A percentile compares a stretch with the other conserved stretches of the same genome.
Evolutionary conservation across 2,113 vertebrate species (phyloP).

Genomic region (Puffinus mauretanicus): DNA sequence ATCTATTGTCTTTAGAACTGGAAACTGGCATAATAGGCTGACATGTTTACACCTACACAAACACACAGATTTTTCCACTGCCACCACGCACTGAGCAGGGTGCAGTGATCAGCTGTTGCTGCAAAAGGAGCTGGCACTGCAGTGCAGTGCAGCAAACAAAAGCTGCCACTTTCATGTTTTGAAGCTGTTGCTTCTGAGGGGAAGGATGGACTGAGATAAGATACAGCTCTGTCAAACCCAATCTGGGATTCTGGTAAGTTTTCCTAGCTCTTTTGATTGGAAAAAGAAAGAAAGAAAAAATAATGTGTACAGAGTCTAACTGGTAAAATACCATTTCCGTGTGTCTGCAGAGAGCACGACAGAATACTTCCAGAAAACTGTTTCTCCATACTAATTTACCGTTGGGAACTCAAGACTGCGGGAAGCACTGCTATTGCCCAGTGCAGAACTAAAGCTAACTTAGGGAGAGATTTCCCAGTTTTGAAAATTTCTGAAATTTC

Average conservation of each 20-base stretch:
- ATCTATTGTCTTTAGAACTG: neutral
- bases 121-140: neutral
- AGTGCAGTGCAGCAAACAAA: neutral
- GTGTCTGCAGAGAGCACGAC: neutral
- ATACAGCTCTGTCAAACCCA: neutral
- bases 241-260: neutral
- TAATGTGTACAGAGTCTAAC: neutral
- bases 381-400: neutral
- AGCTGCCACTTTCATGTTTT: neutral
- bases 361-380: neutral
- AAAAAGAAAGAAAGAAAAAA: neutral
- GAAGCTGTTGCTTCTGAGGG: neutral
- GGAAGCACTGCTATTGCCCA: neutral
- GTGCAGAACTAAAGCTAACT: neutral
- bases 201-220: neutral
- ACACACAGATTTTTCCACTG: neutral
- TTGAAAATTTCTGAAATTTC: neutral
- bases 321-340: neutral
- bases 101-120: constrained; percentile 4
- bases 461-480: neutral
- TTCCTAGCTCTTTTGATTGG: neutral
- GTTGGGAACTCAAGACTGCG: neutral
- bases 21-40: neutral
- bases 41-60: constrained; percentile 3
- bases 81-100: neutral